Evolutionary conservation across 1,140 invertebrate species (phyloP), one percentile per base, ranked within the genome.

Genomic region (Drosophila virilis): DNA sequence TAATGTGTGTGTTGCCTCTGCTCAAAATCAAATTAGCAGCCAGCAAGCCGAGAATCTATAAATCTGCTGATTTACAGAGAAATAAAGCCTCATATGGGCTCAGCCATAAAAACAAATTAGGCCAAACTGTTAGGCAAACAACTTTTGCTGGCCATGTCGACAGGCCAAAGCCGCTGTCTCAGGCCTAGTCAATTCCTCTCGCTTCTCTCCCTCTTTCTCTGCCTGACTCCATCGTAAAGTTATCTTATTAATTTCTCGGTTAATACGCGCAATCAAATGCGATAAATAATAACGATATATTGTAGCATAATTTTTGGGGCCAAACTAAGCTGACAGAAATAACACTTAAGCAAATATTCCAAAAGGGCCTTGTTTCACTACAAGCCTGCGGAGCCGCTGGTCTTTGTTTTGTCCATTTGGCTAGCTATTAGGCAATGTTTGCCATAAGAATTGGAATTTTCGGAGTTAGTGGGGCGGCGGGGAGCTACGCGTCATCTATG

Each of bases 71-170:
- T 89, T 89, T 90, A 80, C 80, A 89, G 85, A 86, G 79, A 89
- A 90, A 89, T 90, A 78, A 67, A 40, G 70, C 45, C 42, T 74
- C 78, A 74, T 74, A 57, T 58, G 60, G 57, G 46, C 46, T 28
- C 51, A 60, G 76, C 71, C 85, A 89, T 89, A 89, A 89, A 89
- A 89, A 78, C 80, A 89, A 89, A 89, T 89, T 89, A 89, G 80
- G 84, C 80, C 85, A 90, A 89, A 89, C 88, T 89, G 85, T 89
- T 89, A 90, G 84, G 88, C 89, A 90, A 89, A 89, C 85, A 89
- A 89, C 74, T 84, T 89, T 83, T 61, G 64, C 51, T 28, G 42
- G 68, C 65, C 54, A 50, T 64, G 70, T 59, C 66, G 74, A 85
- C 68, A 80, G 74, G 17, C 76, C 43, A 54, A 78, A 84, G 73